Evolutionary conservation across 2,888 invertebrate genomes (phyloP).

Genomic region (Tolmerus cingulatus): DNA sequence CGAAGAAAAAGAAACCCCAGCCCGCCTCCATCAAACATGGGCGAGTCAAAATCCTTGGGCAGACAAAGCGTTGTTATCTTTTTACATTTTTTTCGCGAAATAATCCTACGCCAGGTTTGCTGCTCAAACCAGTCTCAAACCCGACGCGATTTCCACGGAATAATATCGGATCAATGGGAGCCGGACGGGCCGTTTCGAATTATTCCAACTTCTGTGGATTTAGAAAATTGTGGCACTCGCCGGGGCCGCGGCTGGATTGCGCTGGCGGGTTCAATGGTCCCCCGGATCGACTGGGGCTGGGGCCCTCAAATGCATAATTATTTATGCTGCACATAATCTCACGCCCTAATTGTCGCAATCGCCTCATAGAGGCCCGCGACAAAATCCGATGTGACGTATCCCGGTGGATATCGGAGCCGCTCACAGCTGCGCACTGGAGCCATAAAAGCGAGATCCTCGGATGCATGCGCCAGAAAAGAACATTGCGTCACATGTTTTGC

Average conservation of each 20-base stretch:
- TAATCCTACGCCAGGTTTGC: constrained; percentile 27
- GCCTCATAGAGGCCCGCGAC: not conserved
- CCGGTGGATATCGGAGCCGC: not conserved
- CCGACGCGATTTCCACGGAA: constrained; percentile 3
- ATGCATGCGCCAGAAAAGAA: not conserved
- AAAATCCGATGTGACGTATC: not conserved
- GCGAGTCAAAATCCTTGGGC: constrained; percentile 27
- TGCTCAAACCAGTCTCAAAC: constrained; percentile 27
- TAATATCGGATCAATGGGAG: not conserved
- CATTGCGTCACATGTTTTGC: not conserved
- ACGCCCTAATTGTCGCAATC: constrained; percentile 15
- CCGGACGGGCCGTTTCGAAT: not conserved
- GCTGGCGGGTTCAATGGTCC: not conserved
- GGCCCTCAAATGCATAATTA: not conserved
- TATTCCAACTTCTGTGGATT: not conserved
- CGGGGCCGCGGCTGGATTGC: not conserved
- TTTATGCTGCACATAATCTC: not conserved
- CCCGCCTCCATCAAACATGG: constrained; percentile 22
- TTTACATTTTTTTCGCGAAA: constrained; percentile 19
- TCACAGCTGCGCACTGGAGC: not conserved
- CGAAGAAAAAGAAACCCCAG: not conserved
- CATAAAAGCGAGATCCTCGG: not conserved
- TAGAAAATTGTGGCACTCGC: not conserved
- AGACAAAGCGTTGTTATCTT: constrained; percentile 16
- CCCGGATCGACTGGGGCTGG: not conserved